Base-by-base conservation (phyloP, 2,797 vertebrate genomes). In the Phalanger gymnotis region DNA sequence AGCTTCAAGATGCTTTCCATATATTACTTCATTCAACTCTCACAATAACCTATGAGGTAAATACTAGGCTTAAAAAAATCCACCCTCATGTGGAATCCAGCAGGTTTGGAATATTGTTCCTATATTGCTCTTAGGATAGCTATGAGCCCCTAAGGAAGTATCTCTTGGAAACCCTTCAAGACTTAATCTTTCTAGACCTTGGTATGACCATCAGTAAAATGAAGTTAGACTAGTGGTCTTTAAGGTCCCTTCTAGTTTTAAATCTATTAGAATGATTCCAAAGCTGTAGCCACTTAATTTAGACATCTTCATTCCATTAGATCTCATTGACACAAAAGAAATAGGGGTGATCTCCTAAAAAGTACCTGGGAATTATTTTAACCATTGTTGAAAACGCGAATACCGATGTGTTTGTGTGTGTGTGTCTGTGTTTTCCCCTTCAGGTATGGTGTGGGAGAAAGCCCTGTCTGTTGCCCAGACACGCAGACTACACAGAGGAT, bases 381-480 rank as follows among this genome's bases (percentile, higher is more conserved):
- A 87, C 9, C 40, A 47, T 27, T 51, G 9, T 19, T 51, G 22
- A 87, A 87, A 16, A 87, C 1, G 10, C 73, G 2, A 27, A 2
- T 51, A 87, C 22, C 51, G 40, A 81, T 52, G 0, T 0, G 11
- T 4, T 25, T 4, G 2, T 47, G 40, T 87, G 34, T 27, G 1
- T 52, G 53, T 1, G 0, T 11, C 47, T 19, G 3, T 0, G 0
- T 81, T 6, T 6, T 89, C 55, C 81, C 22, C 89, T 47, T 54
- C 98, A 99, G 99, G 99, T 99, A 61, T 98, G 99, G 98, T 99
- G 99, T 25, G 99, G 99, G 4, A 98, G 97, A 53, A 99, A 99
- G 96, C 99, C 99, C 7, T 99, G 99, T 95, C 98, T 99, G 96
- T 98, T 99, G 61, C 98, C 98, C 0, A 98, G 98, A 91, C 97